Evolutionary conservation across 2,113 vertebrate species (phyloP).

Genomic region (Promerops cafer): DNA sequence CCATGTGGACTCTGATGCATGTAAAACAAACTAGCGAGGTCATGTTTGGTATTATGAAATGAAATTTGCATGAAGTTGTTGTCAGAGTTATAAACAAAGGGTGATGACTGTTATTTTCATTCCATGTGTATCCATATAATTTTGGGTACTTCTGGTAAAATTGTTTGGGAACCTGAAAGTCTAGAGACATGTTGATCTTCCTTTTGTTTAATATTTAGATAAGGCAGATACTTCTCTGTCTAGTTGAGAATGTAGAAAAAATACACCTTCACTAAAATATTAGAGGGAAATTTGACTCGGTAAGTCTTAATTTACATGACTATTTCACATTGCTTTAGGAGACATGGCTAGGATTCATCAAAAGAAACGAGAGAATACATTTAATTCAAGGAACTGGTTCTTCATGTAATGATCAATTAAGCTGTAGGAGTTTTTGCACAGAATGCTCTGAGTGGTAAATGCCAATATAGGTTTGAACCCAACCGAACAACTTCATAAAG

Average conservation of each 20-base stretch:
- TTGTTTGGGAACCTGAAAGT: background rate
- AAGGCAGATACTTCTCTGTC: background rate
- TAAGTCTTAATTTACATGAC: slow-evolving; percentile 9
- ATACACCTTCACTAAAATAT: background rate
- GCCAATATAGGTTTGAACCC: background rate
- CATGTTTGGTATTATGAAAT: background rate
- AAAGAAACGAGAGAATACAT: background rate
- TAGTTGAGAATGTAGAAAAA: background rate
- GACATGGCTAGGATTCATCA: background rate
- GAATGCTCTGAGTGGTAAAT: background rate
- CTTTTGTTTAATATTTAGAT: background rate
- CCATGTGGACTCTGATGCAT: background rate
- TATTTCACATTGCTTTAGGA: slow-evolving; percentile 11
- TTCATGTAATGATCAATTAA: background rate
- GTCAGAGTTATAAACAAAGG: background rate
- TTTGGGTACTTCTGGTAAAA: background rate
- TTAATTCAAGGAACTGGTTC: background rate
- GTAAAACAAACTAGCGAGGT: background rate
- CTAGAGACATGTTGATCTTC: background rate
- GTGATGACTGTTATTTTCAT: background rate
- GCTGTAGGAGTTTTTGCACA: background rate
- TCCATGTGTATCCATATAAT: background rate
- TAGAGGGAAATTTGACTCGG: background rate
- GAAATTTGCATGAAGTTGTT: background rate
- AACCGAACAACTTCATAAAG: background rate